Evolutionary conservation across 2,797 vertebrate genomes (phyloP), one percentile per base, ranked within the genome.

Genomic region (Argentina silus): DNA sequence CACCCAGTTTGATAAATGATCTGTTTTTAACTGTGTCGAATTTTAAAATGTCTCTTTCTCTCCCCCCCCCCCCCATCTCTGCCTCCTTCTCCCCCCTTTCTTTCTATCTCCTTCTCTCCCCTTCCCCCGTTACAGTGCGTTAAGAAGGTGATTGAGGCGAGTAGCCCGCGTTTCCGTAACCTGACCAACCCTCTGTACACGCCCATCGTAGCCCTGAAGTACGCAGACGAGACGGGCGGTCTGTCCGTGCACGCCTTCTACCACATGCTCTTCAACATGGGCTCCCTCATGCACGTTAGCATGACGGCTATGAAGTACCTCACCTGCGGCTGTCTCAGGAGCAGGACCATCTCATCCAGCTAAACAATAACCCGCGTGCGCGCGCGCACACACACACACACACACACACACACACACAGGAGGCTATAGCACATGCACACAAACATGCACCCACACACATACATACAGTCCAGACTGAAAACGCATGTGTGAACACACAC

Each of bases 191-290:
- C 88, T 0, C 1, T 89, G 75, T 93, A 93, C 89, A 89, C 91
- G 0, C 92, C 90, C 11, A 90, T 93, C 7, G 79, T 94, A 43
- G 93, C 92, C 0, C 23, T 92, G 79, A 96, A 96, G 78, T 94
- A 93, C 3, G 95, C 93, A 0, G 95, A 96, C 70, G 90, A 93
- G 62, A 91, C 92, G 0, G 93, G 94, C 1, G 85, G 81, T 69
- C 90, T 94, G 78, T 89, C 93, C 0, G 87, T 93, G 56, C 83
- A 86, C 0, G 81, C 90, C 6, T 93, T 95, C 83, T 93, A 94
- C 87, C 91, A 93, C 81, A 92, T 95, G 91, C 89, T 96, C 62
- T 94, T 94, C 70, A 90, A 91, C 73, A 69, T 95, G 85, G 90
- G 92, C 15, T 68, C 91, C 0, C 78, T 95, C 56, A 93, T 95